Base-by-base conservation (phyloP, 2,113 vertebrate genomes). In the Psilopsiagon aurifrons region DNA sequence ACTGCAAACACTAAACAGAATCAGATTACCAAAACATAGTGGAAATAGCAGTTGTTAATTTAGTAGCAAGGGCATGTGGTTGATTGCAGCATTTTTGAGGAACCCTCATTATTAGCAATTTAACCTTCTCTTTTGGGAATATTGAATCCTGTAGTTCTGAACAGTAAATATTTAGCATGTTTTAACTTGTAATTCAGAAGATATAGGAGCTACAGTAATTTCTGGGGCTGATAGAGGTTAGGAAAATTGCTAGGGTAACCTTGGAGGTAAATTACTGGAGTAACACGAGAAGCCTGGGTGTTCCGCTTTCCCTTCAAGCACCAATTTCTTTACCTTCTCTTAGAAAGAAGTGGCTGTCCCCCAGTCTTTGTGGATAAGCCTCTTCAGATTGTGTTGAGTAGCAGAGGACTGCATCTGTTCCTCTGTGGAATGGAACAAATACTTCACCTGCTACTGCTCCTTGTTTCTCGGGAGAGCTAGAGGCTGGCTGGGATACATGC, bases 291-390 rank as follows among this genome's bases (percentile, higher is more conserved):
- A 62, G 24, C 19, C 23, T 55, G 51, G 24, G 28, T 64, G n/a
- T 31, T 81, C 11, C 47, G 44, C 31, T 59, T 67, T 81, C 31
- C n/a, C 31, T 44, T 51, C 6, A 22, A 78, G 22, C 9, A 24
- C 5, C 6, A 15, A 2, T 31, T 33, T 35, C 29, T 64, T 29
- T 4, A 28, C 33, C 8, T 60, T 16, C 27, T 27, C 0, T 9
- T n/a, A 23, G 28, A 23, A 66, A 46, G 55, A n/a, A 82, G 28
- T 1, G 1, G 2, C 17, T 5, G 4, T 55, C 11, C 16, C n/a
- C 15, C 19, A 3, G 43, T 11, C 62, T 35, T n/a, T 37, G 55
- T 13, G 55, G 17, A 27, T 33, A 31, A 74, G 9, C 19, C 31
- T 57, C n/a, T n/a, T 23, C 57, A 33, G 16, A 7, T 17, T 60